Conservation (phyloP, 1,140 invertebrate genomes). For the Zaprionus capensis region DNA sequence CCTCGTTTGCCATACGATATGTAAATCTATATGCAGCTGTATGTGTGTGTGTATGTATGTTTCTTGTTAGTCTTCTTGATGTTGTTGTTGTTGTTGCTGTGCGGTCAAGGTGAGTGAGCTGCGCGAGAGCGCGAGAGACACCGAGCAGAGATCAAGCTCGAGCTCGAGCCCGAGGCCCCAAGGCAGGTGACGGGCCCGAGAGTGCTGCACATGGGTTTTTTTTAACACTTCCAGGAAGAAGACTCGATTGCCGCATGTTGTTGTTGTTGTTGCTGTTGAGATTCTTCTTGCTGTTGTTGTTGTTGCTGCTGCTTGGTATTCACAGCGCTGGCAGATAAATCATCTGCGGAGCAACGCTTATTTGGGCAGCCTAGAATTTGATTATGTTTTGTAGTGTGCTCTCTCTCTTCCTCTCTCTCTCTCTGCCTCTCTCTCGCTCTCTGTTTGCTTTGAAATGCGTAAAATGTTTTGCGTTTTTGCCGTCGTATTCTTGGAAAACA, state of each 20-base stretch:
- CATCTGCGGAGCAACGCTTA: constrained; percentile 64
- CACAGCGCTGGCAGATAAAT: constrained; percentile 60
- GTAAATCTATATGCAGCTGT: constrained; percentile 54
- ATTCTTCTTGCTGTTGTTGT: constrained; percentile 14
- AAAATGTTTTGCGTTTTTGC: constrained; percentile 43
- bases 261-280: constrained; percentile 20
- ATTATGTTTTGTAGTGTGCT: constrained; percentile 28
- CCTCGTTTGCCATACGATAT: constrained; percentile 35
- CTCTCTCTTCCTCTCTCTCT: constrained; percentile 12
- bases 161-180: constrained; percentile 21
- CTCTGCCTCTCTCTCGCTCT: constrained; percentile 7
- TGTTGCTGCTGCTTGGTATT: constrained; percentile 25
- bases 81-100: constrained; percentile 26
- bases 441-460: constrained; percentile 59
- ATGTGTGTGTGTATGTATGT: constrained; percentile 16
- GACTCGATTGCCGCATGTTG: constrained; percentile 48
- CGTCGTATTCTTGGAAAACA: constrained; percentile 55
- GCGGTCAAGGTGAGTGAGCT: constrained; percentile 72
- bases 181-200: constrained; percentile 45
- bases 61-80: constrained; percentile 18
- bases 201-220: constrained; percentile 31
- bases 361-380: constrained; percentile 73
- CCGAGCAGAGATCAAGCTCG: constrained; percentile 24
- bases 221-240: constrained; percentile 75
- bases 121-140: constrained; percentile 21